A percentile compares a stretch with the other conserved stretches of the same genome.
Evolutionary conservation across 1,140 invertebrate genomes (phyloP).

Genomic region (Pseudoatta argentina): DNA sequence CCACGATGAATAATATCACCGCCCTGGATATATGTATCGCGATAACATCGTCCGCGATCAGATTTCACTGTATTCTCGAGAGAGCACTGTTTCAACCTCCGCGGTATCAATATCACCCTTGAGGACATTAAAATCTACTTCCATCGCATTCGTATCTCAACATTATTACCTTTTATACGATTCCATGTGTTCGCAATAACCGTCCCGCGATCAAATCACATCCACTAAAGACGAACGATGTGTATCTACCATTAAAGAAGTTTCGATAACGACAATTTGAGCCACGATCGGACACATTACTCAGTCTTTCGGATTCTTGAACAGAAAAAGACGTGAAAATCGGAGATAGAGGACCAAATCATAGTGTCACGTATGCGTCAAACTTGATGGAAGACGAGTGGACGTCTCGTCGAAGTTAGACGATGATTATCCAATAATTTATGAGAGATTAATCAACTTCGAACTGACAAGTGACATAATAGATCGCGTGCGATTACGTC

Average conservation of each 20-base stretch:
- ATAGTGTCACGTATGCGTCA: conserved; percentile 35
- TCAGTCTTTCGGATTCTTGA: conserved; percentile 45
- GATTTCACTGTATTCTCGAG: conserved; percentile 68
- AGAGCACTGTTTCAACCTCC: conserved; percentile 63
- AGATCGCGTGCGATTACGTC: conserved; percentile 71
- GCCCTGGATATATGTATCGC: conserved; percentile 60
- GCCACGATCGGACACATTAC: background rate
- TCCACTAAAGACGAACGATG: background rate
- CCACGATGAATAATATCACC: conserved; percentile 72
- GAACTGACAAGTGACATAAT: conserved; percentile 74
- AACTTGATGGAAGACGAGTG: conserved; percentile 68
- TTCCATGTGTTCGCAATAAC: conserved; percentile 1
- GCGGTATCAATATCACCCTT: conserved; percentile 68
- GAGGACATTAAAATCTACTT: conserved; percentile 71
- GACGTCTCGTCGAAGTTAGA: conserved; percentile 61
- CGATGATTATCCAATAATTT: conserved; percentile 72
- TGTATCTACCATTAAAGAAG: background rate
- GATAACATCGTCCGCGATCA: conserved; percentile 75
- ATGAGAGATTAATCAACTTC: conserved; percentile 70
- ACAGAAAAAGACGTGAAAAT: conserved; percentile 61
- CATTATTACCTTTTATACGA: conserved; percentile 26
- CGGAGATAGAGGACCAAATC: conserved; percentile 59
- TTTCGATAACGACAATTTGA: background rate
- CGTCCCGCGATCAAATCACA: conserved; percentile 6
- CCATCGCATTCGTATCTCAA: conserved; percentile 47